phyloP scores from a whole-genome alignment of 2,113 vertebrate species.

The Zapus hudsonius region DNA sequence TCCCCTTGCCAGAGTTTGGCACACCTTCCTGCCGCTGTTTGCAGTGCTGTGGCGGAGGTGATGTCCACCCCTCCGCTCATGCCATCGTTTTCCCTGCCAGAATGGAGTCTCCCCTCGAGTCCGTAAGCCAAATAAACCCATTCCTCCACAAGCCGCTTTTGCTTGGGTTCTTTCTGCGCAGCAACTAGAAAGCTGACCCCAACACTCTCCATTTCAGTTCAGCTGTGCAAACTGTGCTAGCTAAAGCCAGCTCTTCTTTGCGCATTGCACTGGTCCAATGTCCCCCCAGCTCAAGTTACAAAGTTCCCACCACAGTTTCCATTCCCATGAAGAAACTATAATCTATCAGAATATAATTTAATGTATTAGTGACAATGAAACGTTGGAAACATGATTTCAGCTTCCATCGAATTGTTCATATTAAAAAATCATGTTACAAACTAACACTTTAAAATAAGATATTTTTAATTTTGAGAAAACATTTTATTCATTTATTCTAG shows the following conservation, averaged over 20 bases:
- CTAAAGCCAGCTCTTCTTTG: background rate
- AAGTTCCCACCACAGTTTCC: background rate
- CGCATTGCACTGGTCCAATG: background rate
- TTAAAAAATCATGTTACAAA: background rate
- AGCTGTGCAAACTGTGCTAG: background rate
- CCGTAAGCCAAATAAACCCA: too few species aligned
- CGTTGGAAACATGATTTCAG: background rate
- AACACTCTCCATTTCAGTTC: background rate
- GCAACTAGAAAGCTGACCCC: too few species aligned
- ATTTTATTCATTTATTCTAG: too few species aligned
- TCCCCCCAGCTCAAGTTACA: background rate
- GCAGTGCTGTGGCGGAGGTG: too few species aligned
- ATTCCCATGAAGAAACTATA: conserved; percentile 1
- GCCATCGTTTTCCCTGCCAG: too few species aligned
- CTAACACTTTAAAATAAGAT: conserved; percentile 10
- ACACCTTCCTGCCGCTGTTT: too few species aligned
- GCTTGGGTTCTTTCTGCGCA: too few species aligned
- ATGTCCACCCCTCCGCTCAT: too few species aligned
- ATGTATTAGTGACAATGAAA: conserved; percentile 1
- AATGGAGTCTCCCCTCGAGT: too few species aligned
- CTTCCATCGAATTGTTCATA: background rate
- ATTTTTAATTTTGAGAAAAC: background rate
- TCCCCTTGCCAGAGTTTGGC: too few species aligned
- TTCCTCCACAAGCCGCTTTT: too few species aligned
- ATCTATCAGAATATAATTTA: background rate